phyloP scores from a whole-genome alignment of 2,888 invertebrate genomes.

The Dioctria rufipes region DNA sequence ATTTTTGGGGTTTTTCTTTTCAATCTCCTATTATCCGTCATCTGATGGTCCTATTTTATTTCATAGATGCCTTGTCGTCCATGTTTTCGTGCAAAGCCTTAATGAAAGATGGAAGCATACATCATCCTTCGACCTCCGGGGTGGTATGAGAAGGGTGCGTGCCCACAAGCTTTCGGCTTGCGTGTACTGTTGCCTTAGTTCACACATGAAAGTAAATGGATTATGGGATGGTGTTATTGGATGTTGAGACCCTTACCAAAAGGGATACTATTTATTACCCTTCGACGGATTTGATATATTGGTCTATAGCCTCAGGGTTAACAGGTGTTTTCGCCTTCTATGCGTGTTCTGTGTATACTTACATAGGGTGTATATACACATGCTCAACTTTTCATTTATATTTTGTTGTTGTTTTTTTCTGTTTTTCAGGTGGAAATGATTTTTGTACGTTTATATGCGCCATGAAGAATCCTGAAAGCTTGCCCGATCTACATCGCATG shows the following conservation, averaged over 20 bases:
- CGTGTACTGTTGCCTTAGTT: constrained; percentile 36
- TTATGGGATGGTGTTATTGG: constrained; percentile 53
- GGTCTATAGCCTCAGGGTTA: constrained; percentile 40
- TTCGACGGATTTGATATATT: constrained; percentile 53
- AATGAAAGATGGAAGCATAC: constrained; percentile 42
- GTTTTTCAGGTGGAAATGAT: constrained; percentile 71
- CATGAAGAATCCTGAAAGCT: constrained; percentile 65
- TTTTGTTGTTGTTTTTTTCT: constrained; percentile 58
- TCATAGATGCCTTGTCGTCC: constrained; percentile 5
- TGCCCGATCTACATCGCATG: constrained; percentile 69
- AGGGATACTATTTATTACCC: constrained; percentile 48
- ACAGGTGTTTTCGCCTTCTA: constrained; percentile 49
- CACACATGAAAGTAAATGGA: constrained; percentile 54
- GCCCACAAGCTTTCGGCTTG: constrained; percentile 22
- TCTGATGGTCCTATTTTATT: constrained; percentile 21
- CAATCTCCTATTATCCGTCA: constrained; percentile 23
- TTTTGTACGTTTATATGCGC: constrained; percentile 73
- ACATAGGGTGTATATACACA: not conserved
- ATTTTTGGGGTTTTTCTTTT: constrained; percentile 17
- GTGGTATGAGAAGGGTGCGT: not conserved
- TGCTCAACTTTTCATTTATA: constrained; percentile 61
- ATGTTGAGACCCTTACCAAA: constrained; percentile 45
- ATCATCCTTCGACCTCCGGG: constrained; percentile 28
- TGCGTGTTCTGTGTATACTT: constrained; percentile 29
- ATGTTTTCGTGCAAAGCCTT: constrained; percentile 29